These are phyloP conservation scores for Anoplolepis gracilipes DNA, from an alignment of 1,140 invertebrate species.

Conservation along the genomic window DNA sequence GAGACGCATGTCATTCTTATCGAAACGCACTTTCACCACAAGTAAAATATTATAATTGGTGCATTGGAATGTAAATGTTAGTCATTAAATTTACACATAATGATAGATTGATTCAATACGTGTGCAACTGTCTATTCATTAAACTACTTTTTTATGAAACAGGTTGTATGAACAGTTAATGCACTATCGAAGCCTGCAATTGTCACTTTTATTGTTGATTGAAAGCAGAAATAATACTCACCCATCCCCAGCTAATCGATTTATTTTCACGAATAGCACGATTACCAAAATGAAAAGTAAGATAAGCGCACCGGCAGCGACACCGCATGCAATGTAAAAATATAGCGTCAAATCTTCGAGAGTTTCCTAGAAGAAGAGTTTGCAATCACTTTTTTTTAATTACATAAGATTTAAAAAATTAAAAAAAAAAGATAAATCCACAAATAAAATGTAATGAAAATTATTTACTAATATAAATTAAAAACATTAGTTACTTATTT, in stretches of 20 bases:
- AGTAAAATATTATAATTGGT: neutral
- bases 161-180: neutral
- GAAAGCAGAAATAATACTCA: conserved; percentile 73
- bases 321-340: conserved; percentile 79
- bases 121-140: conserved; percentile 8
- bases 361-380: conserved; percentile 69
- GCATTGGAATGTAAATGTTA: neutral
- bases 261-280: conserved; percentile 77
- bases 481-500: neutral
- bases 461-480: neutral
- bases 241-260: conserved; percentile 71
- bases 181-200: neutral
- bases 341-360: conserved; percentile 74
- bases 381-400: neutral
- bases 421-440: neutral
- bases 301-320: conserved; percentile 67
- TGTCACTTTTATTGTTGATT: neutral
- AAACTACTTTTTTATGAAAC: conserved; percentile 1
- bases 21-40: conserved; percentile 24
- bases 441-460: neutral
- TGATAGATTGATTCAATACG: conserved; percentile 5
- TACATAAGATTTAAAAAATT: too few species aligned
- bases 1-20: neutral
- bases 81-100: neutral
- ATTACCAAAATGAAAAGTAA: conserved; percentile 76